Conservation (phyloP, 2,888 invertebrate genomes). For the Halictus ligatus region DNA sequence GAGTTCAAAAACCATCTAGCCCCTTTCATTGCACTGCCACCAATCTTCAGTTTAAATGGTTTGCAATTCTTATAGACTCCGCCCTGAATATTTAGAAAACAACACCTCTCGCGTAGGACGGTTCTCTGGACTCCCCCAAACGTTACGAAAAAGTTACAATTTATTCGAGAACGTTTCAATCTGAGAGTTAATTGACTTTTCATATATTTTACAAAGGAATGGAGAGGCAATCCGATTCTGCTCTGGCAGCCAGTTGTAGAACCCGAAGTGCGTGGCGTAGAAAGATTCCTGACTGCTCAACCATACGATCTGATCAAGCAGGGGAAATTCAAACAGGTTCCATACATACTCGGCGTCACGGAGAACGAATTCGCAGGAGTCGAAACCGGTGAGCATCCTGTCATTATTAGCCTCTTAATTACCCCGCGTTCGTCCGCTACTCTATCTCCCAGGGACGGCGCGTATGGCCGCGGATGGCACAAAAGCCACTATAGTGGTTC, state of each 20-base stretch:
- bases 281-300: slow-evolving; percentile 87
- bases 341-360: slow-evolving; percentile 88
- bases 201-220: slow-evolving; percentile 84
- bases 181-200: not conserved
- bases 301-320: slow-evolving; percentile 86
- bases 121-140: too few relatives aligned
- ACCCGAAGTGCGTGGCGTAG: slow-evolving; percentile 87
- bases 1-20: slow-evolving; percentile 34
- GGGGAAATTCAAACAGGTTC: slow-evolving; percentile 87
- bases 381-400: slow-evolving; percentile 86
- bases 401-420: not conserved
- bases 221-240: slow-evolving; percentile 85
- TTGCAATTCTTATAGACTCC: too few relatives aligned
- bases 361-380: slow-evolving; percentile 88
- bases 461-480: too few relatives aligned
- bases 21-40: too few relatives aligned
- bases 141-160: too few relatives aligned
- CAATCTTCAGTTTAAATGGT: too few relatives aligned
- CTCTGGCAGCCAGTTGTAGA: slow-evolving; percentile 89
- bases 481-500: too few relatives aligned
- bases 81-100: too few relatives aligned
- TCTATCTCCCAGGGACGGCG: too few relatives aligned
- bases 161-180: too few relatives aligned
- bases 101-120: too few relatives aligned
- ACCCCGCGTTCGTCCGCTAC: too few relatives aligned